Evolutionary conservation across 1,140 invertebrate genomes (phyloP).

Genomic region (Eumeta japonica): DNA sequence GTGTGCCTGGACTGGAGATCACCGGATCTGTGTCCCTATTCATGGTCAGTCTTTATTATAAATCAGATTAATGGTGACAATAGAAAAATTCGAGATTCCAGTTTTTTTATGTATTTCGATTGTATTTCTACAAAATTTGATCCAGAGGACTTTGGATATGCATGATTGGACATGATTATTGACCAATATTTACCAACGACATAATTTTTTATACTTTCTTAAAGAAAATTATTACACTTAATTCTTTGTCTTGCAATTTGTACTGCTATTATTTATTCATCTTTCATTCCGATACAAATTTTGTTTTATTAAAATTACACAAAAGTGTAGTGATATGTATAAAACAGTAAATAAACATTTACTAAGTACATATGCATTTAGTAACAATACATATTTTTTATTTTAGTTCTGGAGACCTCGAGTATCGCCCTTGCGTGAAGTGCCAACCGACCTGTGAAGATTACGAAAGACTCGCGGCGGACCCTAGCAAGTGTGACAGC

Average conservation of each 20-base stretch:
- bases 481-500: conserved; percentile 53
- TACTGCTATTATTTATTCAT: neutral
- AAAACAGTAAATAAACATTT: too few species aligned
- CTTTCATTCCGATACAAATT: too few species aligned
- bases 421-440: conserved; percentile 67
- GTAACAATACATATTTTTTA: too few species aligned
- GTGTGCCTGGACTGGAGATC: conserved; percentile 72
- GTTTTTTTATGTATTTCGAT: neutral
- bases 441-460: conserved; percentile 74
- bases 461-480: conserved; percentile 46
- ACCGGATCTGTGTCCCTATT: conserved; percentile 61
- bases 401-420: conserved; percentile 59
- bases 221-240: neutral
- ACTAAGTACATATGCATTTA: too few species aligned
- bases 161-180: too few species aligned
- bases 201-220: neutral
- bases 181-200: too few species aligned
- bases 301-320: too few species aligned
- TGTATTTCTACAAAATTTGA: neutral
- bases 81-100: neutral
- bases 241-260: neutral
- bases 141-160: too few species aligned
- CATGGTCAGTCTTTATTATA: conserved; percentile 26
- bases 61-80: neutral
- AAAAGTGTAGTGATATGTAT: too few species aligned